phyloP scores from a whole-genome alignment of 2,113 vertebrate species.

The Melanocharis versteri region DNA sequence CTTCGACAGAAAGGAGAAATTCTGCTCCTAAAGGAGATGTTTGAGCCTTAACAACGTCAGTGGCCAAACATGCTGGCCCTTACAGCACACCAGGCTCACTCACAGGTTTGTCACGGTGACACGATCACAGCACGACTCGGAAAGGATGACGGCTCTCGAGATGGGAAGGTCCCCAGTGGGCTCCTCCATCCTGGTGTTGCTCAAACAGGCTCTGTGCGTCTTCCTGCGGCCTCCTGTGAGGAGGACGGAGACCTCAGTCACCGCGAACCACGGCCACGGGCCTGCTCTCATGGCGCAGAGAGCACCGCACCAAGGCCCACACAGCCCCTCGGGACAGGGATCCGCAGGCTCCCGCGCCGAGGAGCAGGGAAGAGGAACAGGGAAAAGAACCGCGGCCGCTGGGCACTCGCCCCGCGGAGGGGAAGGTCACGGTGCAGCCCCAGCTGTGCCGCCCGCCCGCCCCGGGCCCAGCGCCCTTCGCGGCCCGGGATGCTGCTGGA shows the following conservation, averaged over 20 bases:
- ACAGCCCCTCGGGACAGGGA: background rate
- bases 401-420: background rate
- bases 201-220: background rate
- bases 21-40: background rate
- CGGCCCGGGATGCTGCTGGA: background rate
- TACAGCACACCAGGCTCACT: background rate
- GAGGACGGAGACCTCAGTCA: background rate
- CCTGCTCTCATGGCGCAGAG: rapidly evolving
- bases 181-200: slow-evolving; percentile 37
- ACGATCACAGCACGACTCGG: background rate
- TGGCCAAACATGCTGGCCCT: background rate
- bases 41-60: background rate
- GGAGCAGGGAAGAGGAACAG: background rate
- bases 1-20: background rate
- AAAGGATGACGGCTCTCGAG: background rate
- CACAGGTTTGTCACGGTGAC: slow-evolving; percentile 55
- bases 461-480: background rate
- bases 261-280: background rate
- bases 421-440: background rate
- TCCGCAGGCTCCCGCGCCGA: rapidly evolving
- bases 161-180: background rate
- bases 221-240: background rate
- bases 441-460: background rate
- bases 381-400: too few species aligned
- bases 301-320: background rate